These are phyloP conservation scores for Engraulis encrasicolus DNA, from an alignment of 2,113 vertebrate species.

Conservation along the genomic window DNA sequence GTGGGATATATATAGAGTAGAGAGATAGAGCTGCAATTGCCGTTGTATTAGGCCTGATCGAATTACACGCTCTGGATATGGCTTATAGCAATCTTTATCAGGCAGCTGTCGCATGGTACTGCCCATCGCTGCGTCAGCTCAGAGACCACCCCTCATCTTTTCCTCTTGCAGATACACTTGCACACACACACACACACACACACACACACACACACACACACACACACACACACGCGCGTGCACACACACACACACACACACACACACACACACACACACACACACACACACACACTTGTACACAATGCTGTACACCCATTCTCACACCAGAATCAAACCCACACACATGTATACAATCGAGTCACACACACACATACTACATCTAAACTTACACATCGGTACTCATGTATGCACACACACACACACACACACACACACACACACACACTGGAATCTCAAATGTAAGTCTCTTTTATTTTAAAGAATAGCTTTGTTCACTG, in stretches of 20 bases:
- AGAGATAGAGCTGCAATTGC: slow-evolving; percentile 20
- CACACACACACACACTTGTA: not conserved
- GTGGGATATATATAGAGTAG: slow-evolving; percentile 54
- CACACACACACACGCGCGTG: not conserved
- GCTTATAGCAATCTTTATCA: slow-evolving; percentile 44
- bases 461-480: not conserved
- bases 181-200: not conserved
- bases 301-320: slow-evolving; percentile 3
- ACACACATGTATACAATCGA: not conserved
- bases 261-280: not conserved
- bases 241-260: not conserved
- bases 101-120: slow-evolving; percentile 29
- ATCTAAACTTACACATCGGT: no score
- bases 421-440: not conserved
- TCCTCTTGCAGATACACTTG: not conserved
- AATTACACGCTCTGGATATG: slow-evolving; percentile 51
- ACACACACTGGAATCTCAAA: not conserved
- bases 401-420: not conserved
- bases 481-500: not conserved
- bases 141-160: not conserved
- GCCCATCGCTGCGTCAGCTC: slow-evolving; percentile 34
- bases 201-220: not conserved
- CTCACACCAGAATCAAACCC: not conserved
- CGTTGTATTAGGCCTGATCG: slow-evolving; percentile 53
- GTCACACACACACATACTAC: not conserved